Evolutionary conservation across 2,113 vertebrate genomes (phyloP).

Genomic region (Lipophrys pholis): DNA sequence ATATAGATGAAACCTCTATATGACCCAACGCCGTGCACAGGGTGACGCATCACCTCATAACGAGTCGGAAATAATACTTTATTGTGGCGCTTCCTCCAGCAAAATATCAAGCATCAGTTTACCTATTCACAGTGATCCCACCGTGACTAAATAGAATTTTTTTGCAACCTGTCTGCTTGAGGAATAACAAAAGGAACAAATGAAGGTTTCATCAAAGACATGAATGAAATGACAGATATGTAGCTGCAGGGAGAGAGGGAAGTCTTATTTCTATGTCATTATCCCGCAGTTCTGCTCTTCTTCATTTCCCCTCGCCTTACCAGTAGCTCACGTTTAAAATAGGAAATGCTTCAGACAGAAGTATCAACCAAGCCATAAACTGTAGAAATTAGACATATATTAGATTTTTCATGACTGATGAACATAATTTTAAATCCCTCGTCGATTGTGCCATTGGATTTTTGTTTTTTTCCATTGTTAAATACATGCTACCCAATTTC

Average conservation of each 20-base stretch:
- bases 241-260: slow-evolving; percentile 38
- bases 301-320: slow-evolving; percentile 34
- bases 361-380: too few relatives aligned
- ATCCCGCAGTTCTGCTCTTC: slow-evolving; percentile 32
- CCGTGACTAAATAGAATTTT: slow-evolving; percentile 23
- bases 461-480: too few relatives aligned
- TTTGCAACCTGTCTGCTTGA: slow-evolving; percentile 37
- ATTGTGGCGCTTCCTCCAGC: slow-evolving; percentile 20
- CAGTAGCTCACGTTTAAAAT: background rate
- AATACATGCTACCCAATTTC: too few relatives aligned
- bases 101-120: slow-evolving; percentile 34
- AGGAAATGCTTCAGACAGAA: background rate
- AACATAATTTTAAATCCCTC: too few relatives aligned
- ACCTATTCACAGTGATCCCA: slow-evolving; percentile 24
- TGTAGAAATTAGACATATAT: too few relatives aligned
- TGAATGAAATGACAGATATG: slow-evolving; percentile 46
- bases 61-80: slow-evolving; percentile 8
- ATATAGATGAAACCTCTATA: slow-evolving; percentile 34
- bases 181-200: slow-evolving; percentile 40
- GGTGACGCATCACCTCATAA: background rate
- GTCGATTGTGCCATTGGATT: too few relatives aligned
- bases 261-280: slow-evolving; percentile 45
- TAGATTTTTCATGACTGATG: too few relatives aligned
- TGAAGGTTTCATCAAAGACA: slow-evolving; percentile 51
- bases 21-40: slow-evolving; percentile 1